A percentile compares a stretch with the other conserved stretches of the same genome.
Conservation (phyloP, 2,113 vertebrate species). For the Pelmatolapia mariae region DNA sequence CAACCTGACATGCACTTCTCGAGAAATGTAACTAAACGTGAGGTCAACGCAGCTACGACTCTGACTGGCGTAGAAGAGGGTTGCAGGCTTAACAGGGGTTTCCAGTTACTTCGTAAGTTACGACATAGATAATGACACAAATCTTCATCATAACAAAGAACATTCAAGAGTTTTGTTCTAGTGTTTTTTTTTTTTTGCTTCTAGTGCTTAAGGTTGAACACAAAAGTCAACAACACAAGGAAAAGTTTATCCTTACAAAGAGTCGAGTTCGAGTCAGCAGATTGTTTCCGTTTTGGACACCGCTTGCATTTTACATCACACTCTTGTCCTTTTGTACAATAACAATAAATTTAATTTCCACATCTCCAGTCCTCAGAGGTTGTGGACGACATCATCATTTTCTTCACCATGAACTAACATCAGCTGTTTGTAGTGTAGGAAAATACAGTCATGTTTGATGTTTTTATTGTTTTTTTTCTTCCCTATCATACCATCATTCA, state of each 20-base stretch:
- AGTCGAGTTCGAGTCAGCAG: background rate
- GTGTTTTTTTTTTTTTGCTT: background rate
- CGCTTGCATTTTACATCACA: background rate
- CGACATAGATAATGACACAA: background rate
- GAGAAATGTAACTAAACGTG: background rate
- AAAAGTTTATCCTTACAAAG: background rate
- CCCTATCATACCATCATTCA: background rate
- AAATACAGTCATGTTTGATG: background rate
- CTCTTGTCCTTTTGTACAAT: background rate
- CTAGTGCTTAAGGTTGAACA: background rate
- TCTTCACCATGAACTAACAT: background rate
- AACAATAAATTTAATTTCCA: accelerated
- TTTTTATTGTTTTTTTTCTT: accelerated
- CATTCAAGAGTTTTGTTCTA: background rate
- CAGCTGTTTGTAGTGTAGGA: background rate
- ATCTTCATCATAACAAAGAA: background rate
- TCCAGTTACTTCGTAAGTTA: background rate
- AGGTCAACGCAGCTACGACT: background rate
- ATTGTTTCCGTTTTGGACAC: background rate
- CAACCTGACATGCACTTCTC: background rate
- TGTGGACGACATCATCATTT: background rate
- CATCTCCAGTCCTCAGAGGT: background rate
- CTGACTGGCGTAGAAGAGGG: background rate
- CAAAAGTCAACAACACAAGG: background rate
- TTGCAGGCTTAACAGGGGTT: background rate